A percentile compares a stretch with the other conserved stretches of the same genome.
Evolutionary conservation across 1,140 invertebrate species (phyloP).

Genomic region (Penaeus japonicus): DNA sequence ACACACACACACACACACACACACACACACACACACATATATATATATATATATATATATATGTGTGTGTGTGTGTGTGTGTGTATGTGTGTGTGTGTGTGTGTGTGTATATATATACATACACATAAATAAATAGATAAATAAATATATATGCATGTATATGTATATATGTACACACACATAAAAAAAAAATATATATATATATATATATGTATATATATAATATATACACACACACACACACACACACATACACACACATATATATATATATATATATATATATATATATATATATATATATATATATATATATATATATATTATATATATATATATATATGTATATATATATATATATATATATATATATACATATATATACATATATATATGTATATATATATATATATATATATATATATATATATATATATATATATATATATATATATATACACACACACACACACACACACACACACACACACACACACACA

Average conservation of each 20-base stretch:
- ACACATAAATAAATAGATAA: constrained; percentile 6
- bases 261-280: constrained; percentile 30
- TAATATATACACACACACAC: not conserved
- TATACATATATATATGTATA: constrained; percentile 21
- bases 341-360: constrained; percentile 19
- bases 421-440: constrained; percentile 3
- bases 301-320: constrained; percentile 23
- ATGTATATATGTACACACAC: constrained; percentile 34
- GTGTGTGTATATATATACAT: not conserved
- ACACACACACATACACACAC: not conserved
- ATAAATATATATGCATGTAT: constrained; percentile 32
- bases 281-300: constrained; percentile 30
- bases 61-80: not conserved
- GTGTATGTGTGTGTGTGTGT: not conserved
- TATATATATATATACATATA: constrained; percentile 22
- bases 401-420: constrained; percentile 16
- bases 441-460: not conserved
- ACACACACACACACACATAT: not conserved
- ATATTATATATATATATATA: constrained; percentile 26
- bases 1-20: not conserved
- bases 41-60: constrained; percentile 15
- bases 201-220: not conserved
- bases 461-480: not conserved
- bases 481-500: not conserved
- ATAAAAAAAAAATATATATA: no score